Evolutionary conservation across 2,797 vertebrate species (phyloP), one percentile per base, ranked within the genome.

Genomic region (Platyrinchus mystaceus): DNA sequence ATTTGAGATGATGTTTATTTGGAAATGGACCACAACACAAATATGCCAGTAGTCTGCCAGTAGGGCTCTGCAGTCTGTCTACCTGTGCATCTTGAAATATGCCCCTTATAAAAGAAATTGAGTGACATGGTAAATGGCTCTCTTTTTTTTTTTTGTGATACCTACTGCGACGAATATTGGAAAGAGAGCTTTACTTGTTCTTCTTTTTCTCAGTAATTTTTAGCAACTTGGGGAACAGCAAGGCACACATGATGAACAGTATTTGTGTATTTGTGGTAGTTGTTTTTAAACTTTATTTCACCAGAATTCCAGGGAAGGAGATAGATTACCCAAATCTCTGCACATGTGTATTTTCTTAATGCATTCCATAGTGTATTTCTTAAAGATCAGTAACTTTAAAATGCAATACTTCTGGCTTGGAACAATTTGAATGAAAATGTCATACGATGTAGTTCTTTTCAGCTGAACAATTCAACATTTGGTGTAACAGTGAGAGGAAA

Each of bases 361-460:
- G 75, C 22, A 34, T 89, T 95, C 56, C 39, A 52, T 75, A 53
- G 16, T 67, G 47, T 53, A 70, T 96, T 95, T 96, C 80, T 69
- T 91, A 67, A 93, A 92, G 47, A 86, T 53, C 15, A 6, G 14
- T 88, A 70, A 73, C 87, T 89, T 82, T 80, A 88, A 92, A 94
- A 93, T 95, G 68, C 92, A 91, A 58, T 92, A 79, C 70, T 87
- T 91, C 83, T 92, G 69, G 24, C 59, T 92, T 78, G 85, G 78
- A 88, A 78, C 75, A 71, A 46, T 94, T 81, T 85, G 75, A 84
- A 84, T 81, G 56, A 89, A 91, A 94, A 69, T 50, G 76, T 80
- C 67, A 30, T 55, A 69, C 19, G 39, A 14, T 19, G 8, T 60
- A 47, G 50, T 73, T 64, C 39, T 96, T 96, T 87, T 96, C 66